Evolutionary conservation across 2,797 vertebrate species (phyloP), one percentile per base, ranked within the genome.

Genomic region (Aulostomus chinensis): DNA sequence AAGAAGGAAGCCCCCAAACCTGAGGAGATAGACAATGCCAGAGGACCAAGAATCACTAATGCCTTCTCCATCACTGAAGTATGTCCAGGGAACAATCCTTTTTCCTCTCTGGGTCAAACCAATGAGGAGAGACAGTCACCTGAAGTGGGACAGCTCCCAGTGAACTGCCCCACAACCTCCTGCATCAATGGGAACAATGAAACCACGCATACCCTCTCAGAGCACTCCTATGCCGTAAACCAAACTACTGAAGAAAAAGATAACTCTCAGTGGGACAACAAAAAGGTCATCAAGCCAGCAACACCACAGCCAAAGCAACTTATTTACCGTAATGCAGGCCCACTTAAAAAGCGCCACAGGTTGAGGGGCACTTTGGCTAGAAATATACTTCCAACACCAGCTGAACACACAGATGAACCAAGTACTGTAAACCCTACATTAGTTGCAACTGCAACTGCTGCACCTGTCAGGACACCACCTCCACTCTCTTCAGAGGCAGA

Each of bases 1-100:
- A 96, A 96, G 84, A 94, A 92, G 26, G 95, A 97, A 79, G 84
- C 78, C 49, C 84, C 90, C 36, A 90, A 90, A 42, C 89, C 82
- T 0, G 95, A 95, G 66, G 96, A 98, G 11, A 80, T 89, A 0
- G 93, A 94, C 24, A 73, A 87, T 71, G 76, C 92, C 29, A 95
- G 87, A 28, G 97, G 96, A 47, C 97, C 97, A 31, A 89, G 97
- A 72, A 99, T 99, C 80, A 99, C 96, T 50, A 99, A 99, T 52
- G 97, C 97, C 3, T 99, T 98, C 78, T 99, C 97, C 25, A 99
- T 99, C 85, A 95, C 92, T 58, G 95, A 98, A 77, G 94, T 90
- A 0, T 93, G 95, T 74, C 91, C 88, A 46, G 94, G 86, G 24
- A 91, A 84, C 65, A 90, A 89, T 85, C 92, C 92, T 66, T 98